phyloP scores from a whole-genome alignment of 2,113 vertebrate species.

The Gasterosteus nipponicus region DNA sequence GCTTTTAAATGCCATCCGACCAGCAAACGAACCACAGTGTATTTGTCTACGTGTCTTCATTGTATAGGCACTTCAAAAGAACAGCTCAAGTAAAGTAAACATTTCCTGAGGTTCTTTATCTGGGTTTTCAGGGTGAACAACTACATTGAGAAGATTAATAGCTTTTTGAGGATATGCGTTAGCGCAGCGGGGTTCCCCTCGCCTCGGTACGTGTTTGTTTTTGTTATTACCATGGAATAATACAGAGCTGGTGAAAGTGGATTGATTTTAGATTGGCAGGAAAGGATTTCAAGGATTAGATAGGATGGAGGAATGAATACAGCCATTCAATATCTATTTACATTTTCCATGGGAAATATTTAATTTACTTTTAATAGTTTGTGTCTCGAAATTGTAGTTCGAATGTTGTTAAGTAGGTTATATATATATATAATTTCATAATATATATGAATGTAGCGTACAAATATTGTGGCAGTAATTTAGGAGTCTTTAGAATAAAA shows the following conservation, averaged over 20 bases:
- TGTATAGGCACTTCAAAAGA: constrained; percentile 67
- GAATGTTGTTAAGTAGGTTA: not conserved
- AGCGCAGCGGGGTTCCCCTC: constrained; percentile 73
- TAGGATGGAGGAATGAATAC: constrained; percentile 20
- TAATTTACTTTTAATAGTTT: not conserved
- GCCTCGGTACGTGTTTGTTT: constrained; percentile 79
- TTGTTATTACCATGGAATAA: constrained; percentile 78
- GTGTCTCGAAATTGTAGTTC: not conserved
- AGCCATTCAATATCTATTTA: constrained; percentile 5
- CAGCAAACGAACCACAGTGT: constrained; percentile 21
- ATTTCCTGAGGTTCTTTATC: constrained; percentile 82
- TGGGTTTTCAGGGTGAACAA: constrained; percentile 81
- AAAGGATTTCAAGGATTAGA: constrained; percentile 44
- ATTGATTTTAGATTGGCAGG: constrained; percentile 63
- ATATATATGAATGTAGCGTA: not conserved
- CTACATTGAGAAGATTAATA: constrained; percentile 80
- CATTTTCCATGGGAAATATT: constrained; percentile 11
- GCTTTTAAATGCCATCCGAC: constrained; percentile 17
- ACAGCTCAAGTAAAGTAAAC: constrained; percentile 77
- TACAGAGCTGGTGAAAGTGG: constrained; percentile 53
- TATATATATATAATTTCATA: too few species aligned
- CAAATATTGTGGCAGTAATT: not conserved
- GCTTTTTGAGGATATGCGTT: constrained; percentile 78
- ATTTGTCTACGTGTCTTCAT: constrained; percentile 44
- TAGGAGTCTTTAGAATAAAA: not conserved